Conservation (phyloP, 23 tunicate species). For the Halocynthia roretzi region DNA sequence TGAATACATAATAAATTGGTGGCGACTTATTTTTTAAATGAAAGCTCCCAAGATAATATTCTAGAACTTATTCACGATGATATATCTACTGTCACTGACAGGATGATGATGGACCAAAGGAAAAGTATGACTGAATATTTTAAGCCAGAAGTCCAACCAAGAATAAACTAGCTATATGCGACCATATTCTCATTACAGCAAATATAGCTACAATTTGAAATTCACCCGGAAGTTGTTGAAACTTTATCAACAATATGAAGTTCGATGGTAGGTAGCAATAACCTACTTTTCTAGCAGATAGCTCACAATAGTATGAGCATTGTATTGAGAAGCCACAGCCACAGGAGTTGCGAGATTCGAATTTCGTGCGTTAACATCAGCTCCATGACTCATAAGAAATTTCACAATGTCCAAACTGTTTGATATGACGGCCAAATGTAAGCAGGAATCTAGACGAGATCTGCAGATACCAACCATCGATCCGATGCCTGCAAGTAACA, state of each 20-base stretch:
- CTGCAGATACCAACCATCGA: constrained; percentile 50
- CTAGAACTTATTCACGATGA: too few relatives aligned
- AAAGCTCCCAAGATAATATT: too few relatives aligned
- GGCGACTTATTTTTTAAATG: too few relatives aligned
- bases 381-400: constrained; percentile 76
- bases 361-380: constrained; percentile 70
- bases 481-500: constrained; percentile 47
- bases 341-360: constrained; percentile 72
- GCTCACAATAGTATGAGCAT: constrained; percentile 73
- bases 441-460: constrained; percentile 78
- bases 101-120: too few relatives aligned
- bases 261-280: neutral
- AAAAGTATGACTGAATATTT: too few relatives aligned
- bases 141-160: too few relatives aligned
- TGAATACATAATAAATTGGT: too few relatives aligned
- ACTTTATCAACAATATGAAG: neutral
- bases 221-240: neutral
- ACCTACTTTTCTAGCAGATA: constrained; percentile 78
- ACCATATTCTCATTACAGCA: too few relatives aligned
- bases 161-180: too few relatives aligned
- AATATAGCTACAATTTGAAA: neutral
- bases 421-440: constrained; percentile 88
- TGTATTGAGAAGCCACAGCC: constrained; percentile 77
- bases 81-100: too few relatives aligned
- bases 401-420: constrained; percentile 84